phyloP scores from a whole-genome alignment of 2,113 vertebrate species.

The Bagarius yarrelli region DNA sequence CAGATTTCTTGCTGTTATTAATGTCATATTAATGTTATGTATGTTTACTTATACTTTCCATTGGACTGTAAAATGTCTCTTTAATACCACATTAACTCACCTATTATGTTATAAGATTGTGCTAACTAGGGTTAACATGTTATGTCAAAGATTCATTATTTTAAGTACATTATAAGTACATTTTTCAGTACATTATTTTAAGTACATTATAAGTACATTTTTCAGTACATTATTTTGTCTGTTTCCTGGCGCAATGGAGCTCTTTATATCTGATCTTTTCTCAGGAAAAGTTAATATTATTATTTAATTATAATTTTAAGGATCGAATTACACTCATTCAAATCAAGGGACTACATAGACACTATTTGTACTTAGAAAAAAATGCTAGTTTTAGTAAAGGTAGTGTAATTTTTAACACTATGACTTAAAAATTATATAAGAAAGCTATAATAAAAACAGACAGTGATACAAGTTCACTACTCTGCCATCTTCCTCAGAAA shows the following conservation, averaged over 20 bases:
- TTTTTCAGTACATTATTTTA: background rate
- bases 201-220: background rate
- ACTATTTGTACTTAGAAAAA: background rate
- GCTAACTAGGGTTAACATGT: too few relatives aligned
- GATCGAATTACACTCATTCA: background rate
- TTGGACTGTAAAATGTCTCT: too few relatives aligned
- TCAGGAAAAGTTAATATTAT: background rate
- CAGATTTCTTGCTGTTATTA: conserved; percentile 10
- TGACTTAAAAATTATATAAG: too few relatives aligned
- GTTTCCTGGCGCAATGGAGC: background rate
- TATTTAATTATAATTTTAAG: background rate
- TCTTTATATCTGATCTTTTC: background rate
- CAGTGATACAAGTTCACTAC: background rate
- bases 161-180: background rate
- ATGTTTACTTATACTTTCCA: too few relatives aligned
- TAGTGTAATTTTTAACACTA: background rate
- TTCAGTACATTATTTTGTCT: background rate
- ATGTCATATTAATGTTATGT: too few relatives aligned
- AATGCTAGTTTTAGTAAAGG: background rate
- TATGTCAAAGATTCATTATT: too few relatives aligned
- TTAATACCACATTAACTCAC: too few relatives aligned
- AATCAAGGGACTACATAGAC: background rate
- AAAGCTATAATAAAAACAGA: too few relatives aligned
- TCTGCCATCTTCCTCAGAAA: background rate
- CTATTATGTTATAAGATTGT: too few relatives aligned